These are phyloP conservation scores for Diacarnus erythraeanus DNA, from an alignment of 37 sponge, comb jelly and placozoan species.

Conservation along the genomic window DNA sequence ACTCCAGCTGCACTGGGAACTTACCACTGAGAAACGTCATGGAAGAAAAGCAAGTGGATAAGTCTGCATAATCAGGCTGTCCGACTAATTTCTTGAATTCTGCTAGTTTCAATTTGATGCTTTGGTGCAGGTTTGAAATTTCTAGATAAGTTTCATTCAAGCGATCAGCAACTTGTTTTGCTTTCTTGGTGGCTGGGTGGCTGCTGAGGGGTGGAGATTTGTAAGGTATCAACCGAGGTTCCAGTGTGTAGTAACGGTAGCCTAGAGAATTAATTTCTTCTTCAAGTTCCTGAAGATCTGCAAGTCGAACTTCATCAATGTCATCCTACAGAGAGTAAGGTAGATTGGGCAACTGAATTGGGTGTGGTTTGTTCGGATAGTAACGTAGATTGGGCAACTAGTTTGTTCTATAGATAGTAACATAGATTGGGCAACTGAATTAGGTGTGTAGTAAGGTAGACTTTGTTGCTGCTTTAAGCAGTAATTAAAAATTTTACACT, in stretches of 20 bases:
- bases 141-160: neutral
- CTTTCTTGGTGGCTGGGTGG: neutral
- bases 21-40: neutral
- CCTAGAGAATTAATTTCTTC: neutral
- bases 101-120: neutral
- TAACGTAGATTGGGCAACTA: too few relatives aligned
- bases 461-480: too few relatives aligned
- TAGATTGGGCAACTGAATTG: too few relatives aligned
- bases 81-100: neutral
- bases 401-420: too few relatives aligned
- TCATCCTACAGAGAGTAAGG: neutral
- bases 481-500: too few relatives aligned
- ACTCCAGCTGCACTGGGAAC: slow-evolving; percentile 5
- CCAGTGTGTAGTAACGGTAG: neutral
- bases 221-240: neutral
- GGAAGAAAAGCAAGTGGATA: neutral
- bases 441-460: too few relatives aligned
- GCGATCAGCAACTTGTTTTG: neutral
- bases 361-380: too few relatives aligned
- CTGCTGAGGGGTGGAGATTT: neutral
- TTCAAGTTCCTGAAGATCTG: neutral
- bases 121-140: neutral
- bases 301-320: neutral
- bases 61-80: neutral
- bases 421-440: too few relatives aligned